Percentiles rank a stretch among this genome's conserved stretches.
Conservation (phyloP, 2,888 invertebrate species). For the Bhutanitis thaidina region DNA sequence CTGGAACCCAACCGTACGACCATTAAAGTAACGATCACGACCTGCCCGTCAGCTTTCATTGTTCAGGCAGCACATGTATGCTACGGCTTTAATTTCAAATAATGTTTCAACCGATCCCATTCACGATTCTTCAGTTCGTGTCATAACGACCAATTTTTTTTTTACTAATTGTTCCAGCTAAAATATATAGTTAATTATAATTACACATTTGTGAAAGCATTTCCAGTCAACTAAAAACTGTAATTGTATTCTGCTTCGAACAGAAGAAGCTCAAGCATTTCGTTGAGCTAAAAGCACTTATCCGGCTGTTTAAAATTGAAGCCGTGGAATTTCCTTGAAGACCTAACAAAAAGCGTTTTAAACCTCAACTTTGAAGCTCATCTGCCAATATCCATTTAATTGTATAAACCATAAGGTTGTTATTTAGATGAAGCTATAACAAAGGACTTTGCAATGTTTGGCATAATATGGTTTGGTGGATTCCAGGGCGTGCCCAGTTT, state of each 20-base stretch:
- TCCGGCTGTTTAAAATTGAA: constrained; percentile 58
- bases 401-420: constrained; percentile 41
- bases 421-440: constrained; percentile 35
- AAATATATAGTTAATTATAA: constrained; percentile 3
- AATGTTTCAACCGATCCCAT: constrained; percentile 41
- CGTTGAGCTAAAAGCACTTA: constrained; percentile 40
- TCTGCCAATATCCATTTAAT: constrained; percentile 35
- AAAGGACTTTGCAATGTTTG: constrained; percentile 47
- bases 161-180: neutral
- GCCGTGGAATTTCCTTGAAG: constrained; percentile 61
- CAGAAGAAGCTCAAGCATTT: constrained; percentile 31
- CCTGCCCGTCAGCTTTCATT: constrained; percentile 62
- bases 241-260: constrained; percentile 19
- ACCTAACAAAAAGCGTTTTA: constrained; percentile 48
- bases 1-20: constrained; percentile 47
- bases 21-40: constrained; percentile 54
- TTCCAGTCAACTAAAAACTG: constrained; percentile 22
- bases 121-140: constrained; percentile 32
- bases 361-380: constrained; percentile 19
- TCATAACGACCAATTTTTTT: constrained; percentile 10
- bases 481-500: constrained; percentile 44
- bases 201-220: constrained; percentile 1
- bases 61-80: constrained; percentile 53
- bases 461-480: constrained; percentile 40
- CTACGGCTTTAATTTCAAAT: constrained; percentile 6